Percentiles rank a stretch among this genome's conserved stretches.
Evolutionary conservation across 2,888 invertebrate species (phyloP).

Genomic region (Oeneis ivallda): DNA sequence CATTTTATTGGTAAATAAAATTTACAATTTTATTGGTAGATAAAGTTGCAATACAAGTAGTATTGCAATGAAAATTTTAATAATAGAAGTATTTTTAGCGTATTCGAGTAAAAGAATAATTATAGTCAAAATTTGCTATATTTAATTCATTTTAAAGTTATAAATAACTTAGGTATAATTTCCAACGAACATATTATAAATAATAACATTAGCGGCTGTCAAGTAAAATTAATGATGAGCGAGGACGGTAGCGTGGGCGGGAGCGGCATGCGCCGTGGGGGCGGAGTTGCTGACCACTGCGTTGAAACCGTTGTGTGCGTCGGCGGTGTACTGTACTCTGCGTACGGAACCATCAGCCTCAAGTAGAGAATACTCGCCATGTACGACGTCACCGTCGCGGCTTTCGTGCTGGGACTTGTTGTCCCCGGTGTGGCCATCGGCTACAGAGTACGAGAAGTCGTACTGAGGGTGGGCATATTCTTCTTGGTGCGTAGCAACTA

Average conservation of each 20-base stretch:
- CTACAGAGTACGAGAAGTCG: conserved; percentile 80
- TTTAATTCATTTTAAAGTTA: conserved; percentile 3
- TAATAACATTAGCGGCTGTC: neutral
- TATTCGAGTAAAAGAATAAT: too few relatives aligned
- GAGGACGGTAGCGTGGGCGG: conserved; percentile 1
- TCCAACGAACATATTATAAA: conserved; percentile 7
- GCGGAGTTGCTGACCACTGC: conserved; percentile 61
- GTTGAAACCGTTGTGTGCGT: conserved; percentile 62
- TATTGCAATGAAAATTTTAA: neutral
- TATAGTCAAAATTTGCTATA: neutral
- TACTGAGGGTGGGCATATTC: conserved; percentile 71
- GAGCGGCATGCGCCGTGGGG: conserved; percentile 51
- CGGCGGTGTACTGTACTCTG: conserved; percentile 59
- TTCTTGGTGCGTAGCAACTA: conserved; percentile 39
- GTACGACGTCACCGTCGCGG: conserved; percentile 83
- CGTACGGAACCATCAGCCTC: conserved; percentile 76
- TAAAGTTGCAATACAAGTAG: too few relatives aligned
- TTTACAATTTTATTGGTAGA: too few relatives aligned
- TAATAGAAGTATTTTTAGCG: too few relatives aligned
- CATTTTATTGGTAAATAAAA: too few relatives aligned
- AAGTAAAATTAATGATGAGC: neutral
- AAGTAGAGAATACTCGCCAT: conserved; percentile 73
- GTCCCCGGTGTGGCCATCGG: conserved; percentile 82
- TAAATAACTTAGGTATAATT: conserved; percentile 1
- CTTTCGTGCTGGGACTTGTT: conserved; percentile 82